A percentile compares a stretch with the other conserved stretches of the same genome.
Evolutionary conservation across 2,888 invertebrate species (phyloP).

Genomic region (Trichopoda pennipes): DNA sequence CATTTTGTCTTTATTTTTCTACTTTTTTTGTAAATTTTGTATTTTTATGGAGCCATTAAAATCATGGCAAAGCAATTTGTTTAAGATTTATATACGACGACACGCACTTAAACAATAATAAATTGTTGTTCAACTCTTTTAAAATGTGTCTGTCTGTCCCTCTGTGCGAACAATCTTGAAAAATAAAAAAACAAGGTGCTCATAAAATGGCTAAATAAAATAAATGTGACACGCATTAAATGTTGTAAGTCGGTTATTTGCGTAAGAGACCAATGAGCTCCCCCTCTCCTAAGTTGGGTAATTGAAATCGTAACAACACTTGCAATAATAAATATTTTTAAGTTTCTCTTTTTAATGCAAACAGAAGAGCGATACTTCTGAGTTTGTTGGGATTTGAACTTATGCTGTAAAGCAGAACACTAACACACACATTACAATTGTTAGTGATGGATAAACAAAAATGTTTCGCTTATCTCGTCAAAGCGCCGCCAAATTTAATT

Average conservation of each 20-base stretch:
- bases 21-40: slow-evolving; percentile 29
- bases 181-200: slow-evolving; percentile 14
- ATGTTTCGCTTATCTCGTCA: too few relatives aligned
- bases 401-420: too few relatives aligned
- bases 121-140: slow-evolving; percentile 69
- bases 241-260: neutral
- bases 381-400: too few relatives aligned
- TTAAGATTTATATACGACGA: slow-evolving; percentile 69
- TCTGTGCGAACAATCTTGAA: neutral
- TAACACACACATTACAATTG: too few relatives aligned
- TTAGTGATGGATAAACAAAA: too few relatives aligned
- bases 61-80: slow-evolving; percentile 70
- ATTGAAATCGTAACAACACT: neutral
- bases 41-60: slow-evolving; percentile 69
- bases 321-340: too few relatives aligned
- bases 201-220: slow-evolving; percentile 54
- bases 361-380: too few relatives aligned
- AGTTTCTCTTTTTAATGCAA: too few relatives aligned
- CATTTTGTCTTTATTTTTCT: slow-evolving; percentile 41
- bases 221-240: slow-evolving; percentile 54
- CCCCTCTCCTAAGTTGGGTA: neutral
- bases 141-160: neutral
- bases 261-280: neutral
- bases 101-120: slow-evolving; percentile 70
- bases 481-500: too few relatives aligned